Evolutionary conservation across 2,797 vertebrate genomes (phyloP).

Genomic region (Fratercula arctica): DNA sequence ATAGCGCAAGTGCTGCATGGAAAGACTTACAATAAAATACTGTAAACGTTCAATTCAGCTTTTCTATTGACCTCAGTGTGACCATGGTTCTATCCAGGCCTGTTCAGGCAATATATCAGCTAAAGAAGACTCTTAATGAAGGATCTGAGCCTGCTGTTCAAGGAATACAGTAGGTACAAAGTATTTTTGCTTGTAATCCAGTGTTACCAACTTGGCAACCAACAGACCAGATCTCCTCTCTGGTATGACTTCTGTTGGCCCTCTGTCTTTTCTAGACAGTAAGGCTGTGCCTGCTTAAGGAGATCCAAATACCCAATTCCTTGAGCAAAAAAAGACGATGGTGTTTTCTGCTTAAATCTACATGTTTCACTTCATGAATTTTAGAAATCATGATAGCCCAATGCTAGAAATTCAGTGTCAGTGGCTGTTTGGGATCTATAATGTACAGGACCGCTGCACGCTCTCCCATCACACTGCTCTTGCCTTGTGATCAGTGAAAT

Average conservation of each 20-base stretch:
- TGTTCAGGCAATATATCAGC: background rate
- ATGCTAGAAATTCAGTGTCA: background rate
- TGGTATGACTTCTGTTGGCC: rapidly evolving
- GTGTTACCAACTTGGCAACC: background rate
- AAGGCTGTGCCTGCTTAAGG: background rate
- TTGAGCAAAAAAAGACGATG: background rate
- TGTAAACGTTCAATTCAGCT: background rate
- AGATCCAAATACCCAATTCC: background rate
- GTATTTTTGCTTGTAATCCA: background rate
- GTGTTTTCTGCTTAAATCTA: background rate
- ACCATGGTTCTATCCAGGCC: background rate
- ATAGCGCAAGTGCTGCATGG: background rate
- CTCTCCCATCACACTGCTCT: background rate
- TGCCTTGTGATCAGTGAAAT: background rate
- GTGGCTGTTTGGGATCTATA: background rate
- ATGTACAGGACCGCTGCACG: rapidly evolving
- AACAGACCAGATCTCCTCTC: background rate
- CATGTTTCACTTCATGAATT: background rate
- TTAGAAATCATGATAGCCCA: background rate
- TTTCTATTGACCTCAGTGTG: background rate
- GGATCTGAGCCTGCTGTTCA: background rate
- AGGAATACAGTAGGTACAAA: background rate
- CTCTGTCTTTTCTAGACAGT: background rate
- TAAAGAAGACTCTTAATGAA: background rate
- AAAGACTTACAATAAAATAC: background rate